phyloP scores from a whole-genome alignment of 2,797 vertebrate genomes.

The Propithecus deckenii region DNA sequence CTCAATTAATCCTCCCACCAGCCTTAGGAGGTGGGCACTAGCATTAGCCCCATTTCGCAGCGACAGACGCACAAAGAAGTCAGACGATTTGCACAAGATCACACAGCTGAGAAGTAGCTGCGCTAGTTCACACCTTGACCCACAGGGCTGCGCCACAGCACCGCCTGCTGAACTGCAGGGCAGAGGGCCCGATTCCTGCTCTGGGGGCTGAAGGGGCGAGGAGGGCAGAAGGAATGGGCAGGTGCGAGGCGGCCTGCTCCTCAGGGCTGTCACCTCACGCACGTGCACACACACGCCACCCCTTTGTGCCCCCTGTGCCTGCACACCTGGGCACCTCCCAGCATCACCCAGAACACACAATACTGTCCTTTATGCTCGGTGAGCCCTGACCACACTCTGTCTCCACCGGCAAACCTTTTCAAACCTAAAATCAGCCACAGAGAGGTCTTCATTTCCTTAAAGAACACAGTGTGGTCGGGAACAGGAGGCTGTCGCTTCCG shows the following conservation, averaged over 20 bases:
- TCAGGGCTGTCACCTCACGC: neutral
- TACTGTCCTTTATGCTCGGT: neutral
- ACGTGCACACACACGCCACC: too few relatives aligned
- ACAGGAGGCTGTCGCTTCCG: fast-evolving
- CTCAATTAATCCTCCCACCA: neutral
- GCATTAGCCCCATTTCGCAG: neutral
- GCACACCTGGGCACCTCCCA: neutral
- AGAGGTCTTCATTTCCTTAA: neutral
- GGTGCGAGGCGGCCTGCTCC: neutral
- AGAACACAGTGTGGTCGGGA: neutral
- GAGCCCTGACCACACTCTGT: neutral
- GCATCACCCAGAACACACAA: neutral
- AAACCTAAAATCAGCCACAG: neutral
- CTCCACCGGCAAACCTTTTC: neutral
- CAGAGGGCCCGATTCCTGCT: neutral
- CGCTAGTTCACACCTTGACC: neutral
- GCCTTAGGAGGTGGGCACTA: fast-evolving
- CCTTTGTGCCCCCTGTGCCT: neutral
- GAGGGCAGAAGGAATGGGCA: fast-evolving
- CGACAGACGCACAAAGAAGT: neutral
- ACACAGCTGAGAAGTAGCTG: neutral
- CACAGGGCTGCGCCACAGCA: neutral
- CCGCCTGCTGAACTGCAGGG: neutral
- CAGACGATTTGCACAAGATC: neutral
- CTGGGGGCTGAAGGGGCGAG: neutral